A percentile compares a stretch with the other conserved stretches of the same genome.
Evolutionary conservation across 2,888 invertebrate genomes (phyloP).

Genomic region (Abrostola tripartita): DNA sequence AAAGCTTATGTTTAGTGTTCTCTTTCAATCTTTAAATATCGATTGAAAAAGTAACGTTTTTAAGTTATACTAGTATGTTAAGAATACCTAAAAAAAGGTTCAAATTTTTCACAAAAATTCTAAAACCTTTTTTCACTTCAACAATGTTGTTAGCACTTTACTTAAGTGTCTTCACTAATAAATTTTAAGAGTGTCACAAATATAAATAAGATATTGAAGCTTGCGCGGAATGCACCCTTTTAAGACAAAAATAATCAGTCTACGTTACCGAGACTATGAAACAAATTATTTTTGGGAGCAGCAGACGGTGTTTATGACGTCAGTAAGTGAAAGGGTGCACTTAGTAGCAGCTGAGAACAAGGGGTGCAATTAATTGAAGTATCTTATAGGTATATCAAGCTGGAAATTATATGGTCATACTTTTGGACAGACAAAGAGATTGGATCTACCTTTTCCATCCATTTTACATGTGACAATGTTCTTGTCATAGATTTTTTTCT

Average conservation of each 20-base stretch:
- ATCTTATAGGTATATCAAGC: background rate
- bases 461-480: background rate
- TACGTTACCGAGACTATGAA: background rate
- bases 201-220: too few species aligned
- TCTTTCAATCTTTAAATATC: too few species aligned
- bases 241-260: background rate
- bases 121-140: too few species aligned
- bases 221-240: too few species aligned
- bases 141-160: too few species aligned
- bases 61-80: too few species aligned
- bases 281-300: conserved; percentile 1
- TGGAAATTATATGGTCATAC: conserved; percentile 9
- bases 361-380: conserved; percentile 40
- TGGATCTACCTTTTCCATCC: background rate
- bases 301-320: conserved; percentile 41
- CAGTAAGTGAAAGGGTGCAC: conserved; percentile 26
- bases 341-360: conserved; percentile 28
- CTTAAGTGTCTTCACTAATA: background rate
- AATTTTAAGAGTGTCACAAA: background rate
- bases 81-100: too few species aligned
- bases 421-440: background rate
- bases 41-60: too few species aligned
- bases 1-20: too few species aligned
- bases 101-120: too few species aligned
- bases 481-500: background rate